Base-by-base conservation (phyloP, 2,888 invertebrate species). In the Autographa pulchrina region DNA sequence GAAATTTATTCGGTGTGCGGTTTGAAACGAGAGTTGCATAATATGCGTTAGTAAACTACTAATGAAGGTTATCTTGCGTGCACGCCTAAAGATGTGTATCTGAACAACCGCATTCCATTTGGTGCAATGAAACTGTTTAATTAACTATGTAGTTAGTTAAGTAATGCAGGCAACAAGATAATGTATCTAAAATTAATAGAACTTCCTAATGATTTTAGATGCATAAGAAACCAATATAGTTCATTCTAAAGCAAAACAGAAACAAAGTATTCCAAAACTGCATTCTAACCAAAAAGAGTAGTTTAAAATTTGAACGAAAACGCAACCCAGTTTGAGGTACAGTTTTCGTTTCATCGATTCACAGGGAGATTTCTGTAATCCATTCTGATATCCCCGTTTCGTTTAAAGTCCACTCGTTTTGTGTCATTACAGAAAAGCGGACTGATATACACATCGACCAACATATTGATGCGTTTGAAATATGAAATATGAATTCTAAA, bases 401-500 rank as follows among this genome's bases (percentile, higher is more conserved):
- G 88, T 91, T 92, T 89, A 93, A 93, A 93, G 92, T 92, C 92
- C 89, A 92, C 92, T 93, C 91, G 90, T 91, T 92, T 92, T 89
- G 89, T 92, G 90, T 93, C 92, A 92, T 93, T 94, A 93, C 91
- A 91, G 91, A 86, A 89, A 91, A 92, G 89, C 88, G 89, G 86
- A 92, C 91, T 91, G 91, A 93, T 92, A 91, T 90, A 91, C 90
- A 90, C 87, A 87, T 86, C 74, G 70, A 68, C 88, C 86, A 87
- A 85, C 60, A 74, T 83, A 81, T 73, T 65, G 75, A 77, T 81
- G 16, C 71, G 9, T 0, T 60, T 64, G 9, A 73, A 75, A 62
- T 43, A 63, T 4, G 1, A 58, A 52, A 63, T 14, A 2, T 18
- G 4, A 11, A 25, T 60, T 65, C 81, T 82, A 86, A 84, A 63